These are phyloP conservation scores for Callorhinus ursinus DNA, from an alignment of 2,113 vertebrate genomes.

Conservation along the genomic window DNA sequence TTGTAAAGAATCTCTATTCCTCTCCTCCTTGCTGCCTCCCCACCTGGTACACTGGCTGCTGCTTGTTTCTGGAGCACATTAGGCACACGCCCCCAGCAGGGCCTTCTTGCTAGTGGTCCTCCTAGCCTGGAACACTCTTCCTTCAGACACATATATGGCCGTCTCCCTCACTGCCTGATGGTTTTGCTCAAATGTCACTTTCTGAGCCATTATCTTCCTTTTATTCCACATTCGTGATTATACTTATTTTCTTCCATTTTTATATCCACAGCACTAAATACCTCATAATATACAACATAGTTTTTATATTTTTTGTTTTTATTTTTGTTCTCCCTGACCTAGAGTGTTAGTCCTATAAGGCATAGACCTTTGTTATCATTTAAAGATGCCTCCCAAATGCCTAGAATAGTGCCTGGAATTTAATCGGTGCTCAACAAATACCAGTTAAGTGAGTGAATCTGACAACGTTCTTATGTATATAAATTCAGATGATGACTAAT, in stretches of 20 bases:
- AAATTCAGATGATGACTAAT: neutral
- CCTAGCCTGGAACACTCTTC: neutral
- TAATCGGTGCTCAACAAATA: neutral
- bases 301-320: neutral
- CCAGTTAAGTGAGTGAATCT: neutral
- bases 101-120: neutral
- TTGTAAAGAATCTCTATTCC: neutral
- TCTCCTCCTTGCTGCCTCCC: neutral
- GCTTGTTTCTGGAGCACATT: neutral
- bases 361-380: neutral
- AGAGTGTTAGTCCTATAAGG: neutral
- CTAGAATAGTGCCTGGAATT: neutral
- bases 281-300: neutral
- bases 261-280: neutral
- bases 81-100: neutral
- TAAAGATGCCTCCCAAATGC: neutral
- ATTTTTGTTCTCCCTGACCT: neutral
- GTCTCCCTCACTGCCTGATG: neutral
- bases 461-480: neutral
- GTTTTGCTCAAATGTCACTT: neutral
- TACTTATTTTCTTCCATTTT: neutral
- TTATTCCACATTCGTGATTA: neutral
- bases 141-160: neutral
- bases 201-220: neutral
- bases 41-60: neutral